phyloP scores from a whole-genome alignment of 1,140 invertebrate genomes.

The Zaprionus vittiger region DNA sequence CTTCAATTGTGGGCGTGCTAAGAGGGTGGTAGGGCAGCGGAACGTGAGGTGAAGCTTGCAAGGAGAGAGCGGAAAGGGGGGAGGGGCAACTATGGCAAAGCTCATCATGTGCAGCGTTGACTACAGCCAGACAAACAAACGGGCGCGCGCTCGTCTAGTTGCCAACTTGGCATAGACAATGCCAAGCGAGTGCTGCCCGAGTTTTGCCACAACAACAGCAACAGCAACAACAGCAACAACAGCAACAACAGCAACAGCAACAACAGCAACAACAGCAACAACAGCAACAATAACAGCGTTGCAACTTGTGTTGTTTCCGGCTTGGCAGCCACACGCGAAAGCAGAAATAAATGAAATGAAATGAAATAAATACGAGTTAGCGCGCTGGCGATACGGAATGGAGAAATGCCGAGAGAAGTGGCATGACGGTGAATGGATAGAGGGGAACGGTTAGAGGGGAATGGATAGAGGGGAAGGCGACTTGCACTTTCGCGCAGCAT shows the following conservation, averaged over 20 bases:
- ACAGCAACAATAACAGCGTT: conserved; percentile 4
- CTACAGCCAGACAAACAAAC: conserved; percentile 40
- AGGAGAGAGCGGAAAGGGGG: not conserved
- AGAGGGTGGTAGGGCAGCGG: not conserved
- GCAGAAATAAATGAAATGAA: conserved; percentile 54
- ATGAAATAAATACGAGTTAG: conserved; percentile 66
- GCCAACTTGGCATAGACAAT: conserved; percentile 52
- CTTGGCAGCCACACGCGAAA: conserved; percentile 42
- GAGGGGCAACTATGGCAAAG: conserved; percentile 1
- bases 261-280: not conserved
- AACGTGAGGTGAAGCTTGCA: not conserved
- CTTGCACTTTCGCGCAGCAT: conserved; percentile 13
- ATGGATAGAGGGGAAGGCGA: not conserved
- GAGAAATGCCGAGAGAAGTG: not conserved
- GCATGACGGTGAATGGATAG: too few relatives aligned
- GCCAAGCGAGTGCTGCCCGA: conserved; percentile 35
- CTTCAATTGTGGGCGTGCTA: conserved; percentile 13
- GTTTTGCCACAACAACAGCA: conserved; percentile 31
- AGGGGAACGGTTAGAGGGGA: not conserved
- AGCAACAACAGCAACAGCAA: conserved; percentile 9
- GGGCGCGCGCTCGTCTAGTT: conserved; percentile 41
- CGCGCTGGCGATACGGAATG: conserved; percentile 4
- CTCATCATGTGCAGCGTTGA: conserved; percentile 37
- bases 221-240: not conserved
- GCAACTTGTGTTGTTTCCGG: conserved; percentile 28